Conservation (phyloP, 2,888 invertebrate species). For the Nineta flava region DNA sequence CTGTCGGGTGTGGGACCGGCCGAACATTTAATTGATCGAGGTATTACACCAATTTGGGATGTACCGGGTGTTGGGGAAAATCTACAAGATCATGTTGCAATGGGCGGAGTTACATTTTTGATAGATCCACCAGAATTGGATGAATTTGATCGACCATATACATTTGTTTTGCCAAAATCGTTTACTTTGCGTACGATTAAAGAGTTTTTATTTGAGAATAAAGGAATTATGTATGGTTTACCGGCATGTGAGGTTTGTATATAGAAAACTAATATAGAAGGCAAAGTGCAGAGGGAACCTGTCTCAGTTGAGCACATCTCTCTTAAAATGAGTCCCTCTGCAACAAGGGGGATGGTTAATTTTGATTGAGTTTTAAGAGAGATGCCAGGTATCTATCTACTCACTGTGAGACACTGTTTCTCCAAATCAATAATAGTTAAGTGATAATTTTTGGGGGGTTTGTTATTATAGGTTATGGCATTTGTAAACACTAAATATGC, state of each 20-base stretch:
- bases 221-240: slow-evolving; percentile 56
- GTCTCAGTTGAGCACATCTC: slow-evolving; percentile 1
- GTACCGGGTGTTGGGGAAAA: slow-evolving; percentile 63
- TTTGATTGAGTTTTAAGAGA: no score
- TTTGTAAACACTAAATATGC: slow-evolving; percentile 61
- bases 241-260: slow-evolving; percentile 52
- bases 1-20: slow-evolving; percentile 66
- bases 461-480: slow-evolving; percentile 32
- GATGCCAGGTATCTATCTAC: no score
- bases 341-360: no score
- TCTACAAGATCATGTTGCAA: slow-evolving; percentile 68
- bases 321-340: neutral
- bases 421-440: no score
- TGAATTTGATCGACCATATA: slow-evolving; percentile 28
- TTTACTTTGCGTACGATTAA: slow-evolving; percentile 42
- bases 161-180: slow-evolving; percentile 50
- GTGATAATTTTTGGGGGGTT: no score
- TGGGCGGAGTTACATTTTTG: slow-evolving; percentile 53
- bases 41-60: slow-evolving; percentile 42
- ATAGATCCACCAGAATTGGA: slow-evolving; percentile 41
- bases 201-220: slow-evolving; percentile 40
- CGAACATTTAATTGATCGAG: slow-evolving; percentile 40
- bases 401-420: no score
- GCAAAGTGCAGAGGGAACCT: no score
- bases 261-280: no score